Evolutionary conservation across 1,140 invertebrate genomes (phyloP).

Genomic region (Ooceraea biroi): DNA sequence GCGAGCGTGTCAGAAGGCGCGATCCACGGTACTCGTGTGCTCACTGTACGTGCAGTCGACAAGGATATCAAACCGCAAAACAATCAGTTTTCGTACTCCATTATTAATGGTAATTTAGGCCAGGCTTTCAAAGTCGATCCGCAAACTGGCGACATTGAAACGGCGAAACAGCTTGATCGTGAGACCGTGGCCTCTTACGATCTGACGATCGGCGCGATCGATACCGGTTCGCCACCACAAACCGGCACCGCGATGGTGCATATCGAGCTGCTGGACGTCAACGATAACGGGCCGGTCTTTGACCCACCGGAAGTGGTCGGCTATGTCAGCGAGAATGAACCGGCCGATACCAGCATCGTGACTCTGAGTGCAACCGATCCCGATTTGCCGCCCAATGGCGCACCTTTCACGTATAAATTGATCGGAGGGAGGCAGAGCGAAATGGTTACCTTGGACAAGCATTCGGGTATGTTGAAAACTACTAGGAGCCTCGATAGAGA

Average conservation of each 20-base stretch:
- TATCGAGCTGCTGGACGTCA: slow-evolving; percentile 93
- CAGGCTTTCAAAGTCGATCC: slow-evolving; percentile 96
- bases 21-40: slow-evolving; percentile 90
- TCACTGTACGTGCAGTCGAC: slow-evolving; percentile 94
- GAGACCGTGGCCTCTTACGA: slow-evolving; percentile 93
- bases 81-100: slow-evolving; percentile 96
- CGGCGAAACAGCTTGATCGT: slow-evolving; percentile 91
- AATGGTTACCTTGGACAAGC: slow-evolving; percentile 91
- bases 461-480: slow-evolving; percentile 93
- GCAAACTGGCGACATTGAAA: slow-evolving; percentile 93
- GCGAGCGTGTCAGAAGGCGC: slow-evolving; percentile 93
- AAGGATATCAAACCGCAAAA: slow-evolving; percentile 96
- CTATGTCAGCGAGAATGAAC: slow-evolving; percentile 95
- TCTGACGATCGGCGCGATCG: slow-evolving; percentile 95
- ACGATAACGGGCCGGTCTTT: slow-evolving; percentile 97
- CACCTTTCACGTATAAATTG: slow-evolving; percentile 94
- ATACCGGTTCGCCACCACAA: slow-evolving; percentile 94
- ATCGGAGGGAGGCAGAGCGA: slow-evolving; percentile 92
- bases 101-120: slow-evolving; percentile 93
- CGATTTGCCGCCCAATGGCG: slow-evolving; percentile 96
- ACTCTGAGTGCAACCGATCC: slow-evolving; percentile 94
- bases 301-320: slow-evolving; percentile 90
- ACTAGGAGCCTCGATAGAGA: slow-evolving; percentile 94
- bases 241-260: slow-evolving; percentile 94
- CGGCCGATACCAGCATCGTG: slow-evolving; percentile 93